Conservation (phyloP, 1,140 invertebrate species). For the Plutomurus gul region DNA sequence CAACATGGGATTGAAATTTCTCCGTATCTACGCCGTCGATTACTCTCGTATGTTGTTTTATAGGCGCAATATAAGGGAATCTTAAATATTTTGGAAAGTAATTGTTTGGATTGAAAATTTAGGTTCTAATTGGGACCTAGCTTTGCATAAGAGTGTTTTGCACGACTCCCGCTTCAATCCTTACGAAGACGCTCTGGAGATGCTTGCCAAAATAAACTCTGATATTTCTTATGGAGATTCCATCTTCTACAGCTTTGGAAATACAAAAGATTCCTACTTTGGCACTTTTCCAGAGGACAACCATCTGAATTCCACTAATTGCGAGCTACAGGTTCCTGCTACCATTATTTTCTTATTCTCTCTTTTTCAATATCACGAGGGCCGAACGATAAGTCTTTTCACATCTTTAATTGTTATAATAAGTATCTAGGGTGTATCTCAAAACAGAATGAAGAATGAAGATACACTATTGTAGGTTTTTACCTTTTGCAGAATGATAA, state of each 20-base stretch:
- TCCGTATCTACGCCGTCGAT: slow-evolving; percentile 22
- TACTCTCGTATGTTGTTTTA: not conserved
- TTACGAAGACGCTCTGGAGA: slow-evolving; percentile 13
- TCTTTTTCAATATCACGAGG: not conserved
- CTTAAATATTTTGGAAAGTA: not conserved
- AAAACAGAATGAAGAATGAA: too few relatives aligned
- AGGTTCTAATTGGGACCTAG: slow-evolving; percentile 28
- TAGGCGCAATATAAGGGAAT: not conserved
- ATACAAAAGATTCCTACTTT: slow-evolving; percentile 27
- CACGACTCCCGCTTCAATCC: slow-evolving; percentile 12
- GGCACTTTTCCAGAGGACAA: slow-evolving; percentile 13
- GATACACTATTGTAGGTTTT: too few relatives aligned
- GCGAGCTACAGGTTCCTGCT: not conserved
- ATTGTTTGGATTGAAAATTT: not conserved
- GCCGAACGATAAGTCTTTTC: too few relatives aligned
- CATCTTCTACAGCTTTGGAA: slow-evolving; percentile 25
- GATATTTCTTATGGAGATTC: slow-evolving; percentile 9
- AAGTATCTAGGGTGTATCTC: too few relatives aligned
- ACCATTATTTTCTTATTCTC: not conserved
- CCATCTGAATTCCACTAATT: slow-evolving; percentile 3
- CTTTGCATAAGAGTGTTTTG: not conserved
- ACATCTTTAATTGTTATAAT: too few relatives aligned
- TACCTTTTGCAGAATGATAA: too few relatives aligned
- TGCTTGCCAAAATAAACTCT: slow-evolving; percentile 1
- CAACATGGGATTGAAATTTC: not conserved